phyloP scores from a whole-genome alignment of 2,797 vertebrate species.

The Discoglossus pictus region DNA sequence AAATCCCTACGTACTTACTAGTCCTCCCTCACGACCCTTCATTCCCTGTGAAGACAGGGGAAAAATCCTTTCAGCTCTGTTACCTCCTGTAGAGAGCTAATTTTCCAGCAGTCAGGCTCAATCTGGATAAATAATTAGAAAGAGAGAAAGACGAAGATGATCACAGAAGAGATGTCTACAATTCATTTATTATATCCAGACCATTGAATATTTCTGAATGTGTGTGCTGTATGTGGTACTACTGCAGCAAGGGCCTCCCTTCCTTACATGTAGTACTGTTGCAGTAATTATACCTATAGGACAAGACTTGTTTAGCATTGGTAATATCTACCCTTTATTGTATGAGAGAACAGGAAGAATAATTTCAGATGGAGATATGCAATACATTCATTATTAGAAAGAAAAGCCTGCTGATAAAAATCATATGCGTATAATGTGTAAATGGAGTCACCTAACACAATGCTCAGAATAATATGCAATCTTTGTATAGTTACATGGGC shows the following conservation, averaged over 20 bases:
- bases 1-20: constrained; percentile 56
- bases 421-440: background rate
- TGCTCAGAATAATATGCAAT: too few species aligned
- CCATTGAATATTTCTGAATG: constrained; percentile 56
- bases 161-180: constrained; percentile 62
- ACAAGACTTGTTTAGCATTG: too few species aligned
- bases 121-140: constrained; percentile 80
- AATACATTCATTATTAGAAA: background rate
- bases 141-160: constrained; percentile 65
- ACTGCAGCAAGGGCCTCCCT: too few species aligned
- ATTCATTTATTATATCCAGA: constrained; percentile 65
- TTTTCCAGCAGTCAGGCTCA: constrained; percentile 78
- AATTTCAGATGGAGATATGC: background rate
- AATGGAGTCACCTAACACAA: background rate
- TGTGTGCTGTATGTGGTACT: background rate
- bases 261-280: too few species aligned
- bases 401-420: background rate
- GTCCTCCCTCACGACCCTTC: constrained; percentile 61
- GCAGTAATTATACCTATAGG: too few species aligned
- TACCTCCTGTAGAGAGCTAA: constrained; percentile 76
- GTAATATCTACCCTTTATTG: background rate
- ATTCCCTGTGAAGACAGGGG: constrained; percentile 65
- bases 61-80: constrained; percentile 75
- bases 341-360: background rate
- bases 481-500: too few species aligned